A percentile compares a stretch with the other conserved stretches of the same genome.
Conservation (phyloP, 1,140 invertebrate species). For the Drosophila lacertosa region DNA sequence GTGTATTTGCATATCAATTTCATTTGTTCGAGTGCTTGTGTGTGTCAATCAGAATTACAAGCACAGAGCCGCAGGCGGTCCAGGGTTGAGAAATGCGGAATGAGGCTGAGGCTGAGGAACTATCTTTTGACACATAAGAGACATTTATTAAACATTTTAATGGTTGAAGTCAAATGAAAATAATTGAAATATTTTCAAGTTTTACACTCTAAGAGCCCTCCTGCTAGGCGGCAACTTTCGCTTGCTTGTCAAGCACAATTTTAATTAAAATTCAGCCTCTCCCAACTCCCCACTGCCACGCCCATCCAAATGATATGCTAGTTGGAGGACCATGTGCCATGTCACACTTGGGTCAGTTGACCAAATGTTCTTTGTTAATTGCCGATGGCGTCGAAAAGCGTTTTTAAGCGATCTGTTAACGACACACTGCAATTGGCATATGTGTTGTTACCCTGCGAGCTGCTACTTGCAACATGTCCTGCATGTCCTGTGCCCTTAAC, state of each 20-base stretch:
- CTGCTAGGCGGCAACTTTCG: no score
- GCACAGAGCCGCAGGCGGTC: background rate
- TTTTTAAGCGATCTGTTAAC: conserved; percentile 20
- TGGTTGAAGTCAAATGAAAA: conserved; percentile 4
- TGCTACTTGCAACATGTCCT: no score
- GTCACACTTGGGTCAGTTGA: background rate
- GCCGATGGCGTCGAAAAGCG: background rate
- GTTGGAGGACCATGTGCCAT: background rate
- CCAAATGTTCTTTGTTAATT: conserved; percentile 3
- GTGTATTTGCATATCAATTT: conserved; percentile 27
- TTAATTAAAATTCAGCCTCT: conserved; percentile 51
- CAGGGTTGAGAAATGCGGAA: background rate
- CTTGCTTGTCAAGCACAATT: conserved; percentile 39
- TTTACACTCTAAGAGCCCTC: background rate
- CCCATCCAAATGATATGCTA: conserved; percentile 4
- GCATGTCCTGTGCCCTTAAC: no score
- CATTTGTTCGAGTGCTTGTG: background rate
- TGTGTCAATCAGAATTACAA: background rate
- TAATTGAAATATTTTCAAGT: conserved; percentile 7
- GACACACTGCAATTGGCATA: conserved; percentile 30
- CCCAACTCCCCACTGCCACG: background rate
- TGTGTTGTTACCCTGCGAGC: conserved; percentile 13
- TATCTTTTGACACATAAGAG: conserved; percentile 25
- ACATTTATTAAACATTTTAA: conserved; percentile 29
- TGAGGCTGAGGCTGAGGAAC: no score